Conservation (phyloP, 2,888 invertebrate species). For the Chalcosyrphus nemorum region DNA sequence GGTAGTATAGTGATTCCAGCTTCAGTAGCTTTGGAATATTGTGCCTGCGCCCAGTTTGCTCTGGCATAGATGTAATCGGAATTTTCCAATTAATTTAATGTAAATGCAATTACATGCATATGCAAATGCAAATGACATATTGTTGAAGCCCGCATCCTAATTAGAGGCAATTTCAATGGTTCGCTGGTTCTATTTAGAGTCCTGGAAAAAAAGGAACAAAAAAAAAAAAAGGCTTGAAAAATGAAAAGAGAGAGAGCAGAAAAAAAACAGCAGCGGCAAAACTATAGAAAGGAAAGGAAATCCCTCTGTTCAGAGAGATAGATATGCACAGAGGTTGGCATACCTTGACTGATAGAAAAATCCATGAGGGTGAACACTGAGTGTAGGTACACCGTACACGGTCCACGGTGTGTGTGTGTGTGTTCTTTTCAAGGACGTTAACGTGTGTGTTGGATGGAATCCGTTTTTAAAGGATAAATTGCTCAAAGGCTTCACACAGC, state of each 20-base stretch:
- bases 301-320: slow-evolving; percentile 43
- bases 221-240: too few relatives aligned
- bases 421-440: slow-evolving; percentile 69
- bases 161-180: slow-evolving; percentile 68
- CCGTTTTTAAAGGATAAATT: slow-evolving; percentile 66
- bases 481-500: slow-evolving; percentile 71
- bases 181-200: slow-evolving; percentile 59
- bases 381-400: slow-evolving; percentile 20
- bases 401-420: too few relatives aligned
- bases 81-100: slow-evolving; percentile 72
- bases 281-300: slow-evolving; percentile 50
- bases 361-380: slow-evolving; percentile 61
- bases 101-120: slow-evolving; percentile 65
- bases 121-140: slow-evolving; percentile 69
- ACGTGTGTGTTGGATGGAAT: slow-evolving; percentile 62
- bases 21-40: slow-evolving; percentile 10
- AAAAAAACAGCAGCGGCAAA: slow-evolving; percentile 1
- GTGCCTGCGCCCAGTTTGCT: not conserved
- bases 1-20: not conserved
- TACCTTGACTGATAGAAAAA: slow-evolving; percentile 70
- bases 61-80: slow-evolving; percentile 56
- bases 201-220: not conserved
- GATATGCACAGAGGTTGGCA: slow-evolving; percentile 44
- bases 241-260: too few relatives aligned
- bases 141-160: slow-evolving; percentile 70